Evolutionary conservation across 2,888 invertebrate genomes (phyloP).

Genomic region (Leucania comma): DNA sequence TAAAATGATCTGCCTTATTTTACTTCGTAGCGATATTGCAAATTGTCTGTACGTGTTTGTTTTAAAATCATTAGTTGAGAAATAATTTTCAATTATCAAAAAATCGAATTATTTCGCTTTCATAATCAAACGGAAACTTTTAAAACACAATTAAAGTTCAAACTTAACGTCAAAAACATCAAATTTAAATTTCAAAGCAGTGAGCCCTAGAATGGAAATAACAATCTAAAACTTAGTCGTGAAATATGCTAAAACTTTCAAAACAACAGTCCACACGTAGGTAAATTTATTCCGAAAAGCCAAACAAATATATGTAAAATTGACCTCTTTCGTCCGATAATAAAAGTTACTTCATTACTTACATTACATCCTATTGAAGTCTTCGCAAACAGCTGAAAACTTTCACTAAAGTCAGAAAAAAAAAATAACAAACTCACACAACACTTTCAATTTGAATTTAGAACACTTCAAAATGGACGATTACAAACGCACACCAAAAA

Average conservation of each 20-base stretch:
- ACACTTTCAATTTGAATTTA: slow-evolving; percentile 39
- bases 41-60: too few species aligned
- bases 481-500: slow-evolving; percentile 35
- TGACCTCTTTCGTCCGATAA: slow-evolving; percentile 25
- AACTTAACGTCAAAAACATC: background rate
- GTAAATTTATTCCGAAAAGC: background rate
- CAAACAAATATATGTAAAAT: slow-evolving; percentile 27
- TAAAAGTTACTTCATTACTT: slow-evolving; percentile 60
- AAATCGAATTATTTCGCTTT: too few species aligned
- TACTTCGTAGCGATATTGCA: too few species aligned
- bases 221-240: background rate
- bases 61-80: too few species aligned
- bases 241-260: slow-evolving; percentile 10
- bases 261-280: slow-evolving; percentile 15
- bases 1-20: too few species aligned
- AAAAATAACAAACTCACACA: slow-evolving; percentile 53
- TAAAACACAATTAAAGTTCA: background rate
- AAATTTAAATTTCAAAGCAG: slow-evolving; percentile 11
- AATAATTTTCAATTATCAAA: too few species aligned
- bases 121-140: background rate
- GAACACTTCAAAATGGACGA: slow-evolving; percentile 35
- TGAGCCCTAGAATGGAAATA: background rate
- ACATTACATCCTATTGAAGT: slow-evolving; percentile 59
- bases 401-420: slow-evolving; percentile 42
- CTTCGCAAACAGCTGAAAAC: slow-evolving; percentile 26